Evolutionary conservation across 2,797 vertebrate species (phyloP).

Genomic region (Takifugu ocellatus): DNA sequence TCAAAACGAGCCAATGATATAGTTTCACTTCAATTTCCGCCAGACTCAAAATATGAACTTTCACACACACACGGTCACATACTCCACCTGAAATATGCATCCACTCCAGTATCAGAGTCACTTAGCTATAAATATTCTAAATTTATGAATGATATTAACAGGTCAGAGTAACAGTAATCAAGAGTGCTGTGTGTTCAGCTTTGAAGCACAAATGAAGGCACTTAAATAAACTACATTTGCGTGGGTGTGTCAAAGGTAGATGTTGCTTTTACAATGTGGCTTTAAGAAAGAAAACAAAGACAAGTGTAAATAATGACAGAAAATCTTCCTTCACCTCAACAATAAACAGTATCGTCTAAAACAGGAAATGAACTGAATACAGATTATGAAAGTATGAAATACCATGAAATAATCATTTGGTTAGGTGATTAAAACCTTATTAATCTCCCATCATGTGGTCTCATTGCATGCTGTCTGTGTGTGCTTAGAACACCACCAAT

Average conservation of each 20-base stretch:
- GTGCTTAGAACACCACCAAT: not conserved
- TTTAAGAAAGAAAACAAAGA: too few relatives aligned
- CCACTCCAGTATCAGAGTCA: slow-evolving; percentile 37
- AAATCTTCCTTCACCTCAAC: too few relatives aligned
- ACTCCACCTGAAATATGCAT: slow-evolving; percentile 52
- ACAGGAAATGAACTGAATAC: not conserved
- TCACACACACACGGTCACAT: slow-evolving; percentile 14
- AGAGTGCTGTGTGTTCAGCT: slow-evolving; percentile 24
- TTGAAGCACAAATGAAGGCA: slow-evolving; percentile 13
- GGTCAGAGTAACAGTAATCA: slow-evolving; percentile 19
- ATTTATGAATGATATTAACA: slow-evolving; percentile 46
- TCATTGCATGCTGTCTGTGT: not conserved
- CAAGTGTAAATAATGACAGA: too few relatives aligned
- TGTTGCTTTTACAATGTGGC: too few relatives aligned
- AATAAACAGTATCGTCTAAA: too few relatives aligned
- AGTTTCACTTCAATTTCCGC: not conserved
- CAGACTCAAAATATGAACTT: slow-evolving; percentile 21
- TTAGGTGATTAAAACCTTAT: too few relatives aligned
- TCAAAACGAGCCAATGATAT: too few relatives aligned
- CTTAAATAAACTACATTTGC: slow-evolving; percentile 3
- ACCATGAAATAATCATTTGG: too few relatives aligned
- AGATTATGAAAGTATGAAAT: not conserved
- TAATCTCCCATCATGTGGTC: not conserved
- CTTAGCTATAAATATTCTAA: slow-evolving; percentile 53
- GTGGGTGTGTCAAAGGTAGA: not conserved